Evolutionary conservation across 2,113 vertebrate genomes (phyloP), one percentile per base, ranked within the genome.

Genomic region (Cercocebus atys): DNA sequence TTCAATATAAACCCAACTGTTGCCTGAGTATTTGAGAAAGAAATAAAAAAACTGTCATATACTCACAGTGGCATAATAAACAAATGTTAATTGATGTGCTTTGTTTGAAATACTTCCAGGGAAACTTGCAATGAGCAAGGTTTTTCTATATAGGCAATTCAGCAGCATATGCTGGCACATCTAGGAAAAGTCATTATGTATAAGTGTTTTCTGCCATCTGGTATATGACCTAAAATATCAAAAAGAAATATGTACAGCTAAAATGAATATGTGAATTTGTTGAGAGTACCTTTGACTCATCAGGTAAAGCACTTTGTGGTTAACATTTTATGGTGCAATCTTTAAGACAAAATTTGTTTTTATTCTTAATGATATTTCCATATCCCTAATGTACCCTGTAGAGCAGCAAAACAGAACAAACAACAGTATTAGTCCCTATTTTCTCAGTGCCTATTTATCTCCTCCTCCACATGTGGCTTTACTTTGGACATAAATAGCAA

Each of bases 181-280:
- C 95, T 97, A 97, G 97, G 97, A 98, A 98, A 90, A 98, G 96
- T 97, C 97, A 97, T 98, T 94, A 88, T 93, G 87, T 96, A 43
- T 98, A 98, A 98, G 89, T 98, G 95, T 90, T 98, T 98, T 98
- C 89, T 96, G 95, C 98, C 98, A 98, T 98, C 98, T 99, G 98
- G 92, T 97, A 90, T 78, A 88, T 97, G 98, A 98, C 98, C 90
- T 86, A 95, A 97, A 98, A 97, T 96, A 97, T 83, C 94, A 90
- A 97, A 97, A 95, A 90, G 75, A 98, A 97, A 88, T 94, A 82
- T 43, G 27, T 90, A 82, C 6, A 79, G 52, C 88, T 96, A 55
- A 93, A 47, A 57, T 27, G 52, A 88, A 82, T 64, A 85, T 95
- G 32, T 93, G 61, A 73, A 76, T 97, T 97, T 92, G 96, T 82